These are phyloP conservation scores for Cyanocitta stelleri DNA, from an alignment of 2,113 vertebrate species.

Conservation along the genomic window DNA sequence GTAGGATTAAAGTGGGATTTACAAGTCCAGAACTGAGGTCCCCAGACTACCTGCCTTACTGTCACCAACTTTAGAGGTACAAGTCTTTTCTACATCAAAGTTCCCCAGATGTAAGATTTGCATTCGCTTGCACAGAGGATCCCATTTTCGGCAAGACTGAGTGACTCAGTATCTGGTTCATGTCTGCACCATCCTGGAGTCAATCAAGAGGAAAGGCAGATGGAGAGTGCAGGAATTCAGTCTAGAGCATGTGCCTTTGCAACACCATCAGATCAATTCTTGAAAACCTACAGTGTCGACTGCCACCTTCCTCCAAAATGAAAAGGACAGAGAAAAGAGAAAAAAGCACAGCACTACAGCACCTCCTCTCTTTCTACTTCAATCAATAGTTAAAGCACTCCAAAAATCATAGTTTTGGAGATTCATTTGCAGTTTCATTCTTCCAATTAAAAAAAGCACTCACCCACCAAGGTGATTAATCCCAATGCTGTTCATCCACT, in stretches of 20 bases:
- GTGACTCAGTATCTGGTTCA: background rate
- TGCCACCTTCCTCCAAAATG: background rate
- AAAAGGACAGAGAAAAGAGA: background rate
- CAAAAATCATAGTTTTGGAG: background rate
- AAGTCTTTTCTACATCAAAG: background rate
- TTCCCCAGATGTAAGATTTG: background rate
- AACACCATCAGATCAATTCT: background rate
- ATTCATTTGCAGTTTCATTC: background rate
- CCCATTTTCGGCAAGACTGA: background rate
- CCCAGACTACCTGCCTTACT: background rate
- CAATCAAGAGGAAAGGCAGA: background rate
- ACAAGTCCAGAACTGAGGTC: background rate
- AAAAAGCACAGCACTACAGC: background rate
- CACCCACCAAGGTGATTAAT: background rate
- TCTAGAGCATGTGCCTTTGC: background rate
- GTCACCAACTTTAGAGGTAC: background rate
- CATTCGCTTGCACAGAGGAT: background rate
- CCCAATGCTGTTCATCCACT: background rate
- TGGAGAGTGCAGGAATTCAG: background rate
- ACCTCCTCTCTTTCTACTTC: background rate
- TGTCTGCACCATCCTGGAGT: background rate
- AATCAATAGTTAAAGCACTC: background rate
- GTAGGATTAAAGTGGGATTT: background rate
- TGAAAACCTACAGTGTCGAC: background rate
- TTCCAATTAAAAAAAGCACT: background rate